Evolutionary conservation across 2,113 vertebrate genomes (phyloP), one percentile per base, ranked within the genome.

Genomic region (Xiphophorus maculatus): DNA sequence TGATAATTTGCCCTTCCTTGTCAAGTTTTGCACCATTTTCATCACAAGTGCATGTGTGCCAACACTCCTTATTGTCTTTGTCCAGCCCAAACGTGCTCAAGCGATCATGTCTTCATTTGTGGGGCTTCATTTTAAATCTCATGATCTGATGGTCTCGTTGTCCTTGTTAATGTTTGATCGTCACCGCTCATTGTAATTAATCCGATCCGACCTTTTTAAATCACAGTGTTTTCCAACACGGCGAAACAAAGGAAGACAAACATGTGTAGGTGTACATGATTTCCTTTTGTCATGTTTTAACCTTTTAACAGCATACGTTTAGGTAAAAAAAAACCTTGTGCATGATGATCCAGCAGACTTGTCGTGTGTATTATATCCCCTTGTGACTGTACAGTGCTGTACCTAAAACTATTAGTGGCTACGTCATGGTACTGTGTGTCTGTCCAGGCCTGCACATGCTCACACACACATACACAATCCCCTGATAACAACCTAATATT

Each of bases 1-100:
- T 84, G 51, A 81, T n/a, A 32, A 89, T 76, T 86, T 35, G 60
- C 84, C 88, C 81, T 80, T 84, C 81, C 84, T 87, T 63, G 40
- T 87, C 65, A 22, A 58, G 74, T 63, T 77, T 73, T 84, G 76
- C 82, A 79, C 82, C 74, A 30, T 77, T 87, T 80, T 77, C 64
- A 88, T 86, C 84, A 92, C 91, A 91, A 92, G 91, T 95, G 91
- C 93, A 93, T 91, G 93, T 92, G 96, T 96, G 94, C 96, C 95
- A 95, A 95, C 62, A 63, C 84, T 84, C 93, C 91, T 90, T 91
- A 17, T 88, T 92, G 87, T 92, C 85, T 90, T 84, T 88, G 81
- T 91, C 86, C 87, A 85, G 86, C 80, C 74, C 88, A 81, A 87
- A 86, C 60, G 68, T 87, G 83, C 89, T 89, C 85, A 77, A 89